Percentiles rank a stretch among this genome's conserved stretches.
phyloP scores from a whole-genome alignment of 2,888 invertebrate species.

The Nemotelus pantherinus region DNA sequence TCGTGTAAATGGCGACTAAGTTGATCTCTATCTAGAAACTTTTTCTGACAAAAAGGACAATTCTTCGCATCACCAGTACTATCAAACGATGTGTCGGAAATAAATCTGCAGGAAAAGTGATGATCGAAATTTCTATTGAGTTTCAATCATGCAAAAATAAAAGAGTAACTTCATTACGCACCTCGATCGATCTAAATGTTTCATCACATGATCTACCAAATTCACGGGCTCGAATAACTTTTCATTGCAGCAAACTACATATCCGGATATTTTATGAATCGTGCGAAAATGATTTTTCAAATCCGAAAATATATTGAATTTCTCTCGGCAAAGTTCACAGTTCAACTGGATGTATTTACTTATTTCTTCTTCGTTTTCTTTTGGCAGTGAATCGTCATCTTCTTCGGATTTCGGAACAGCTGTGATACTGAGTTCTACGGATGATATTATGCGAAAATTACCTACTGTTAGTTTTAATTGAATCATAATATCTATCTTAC shows the following conservation, averaged over 20 bases:
- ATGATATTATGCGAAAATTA: neutral
- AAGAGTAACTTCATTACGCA: neutral
- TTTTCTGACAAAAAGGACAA: slow-evolving; percentile 37
- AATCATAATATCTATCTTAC: slow-evolving; percentile 9
- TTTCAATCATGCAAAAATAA: neutral
- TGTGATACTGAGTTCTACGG: slow-evolving; percentile 47
- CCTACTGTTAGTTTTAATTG: neutral
- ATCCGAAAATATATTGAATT: slow-evolving; percentile 46
- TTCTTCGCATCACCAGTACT: slow-evolving; percentile 32
- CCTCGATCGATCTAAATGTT: slow-evolving; percentile 43
- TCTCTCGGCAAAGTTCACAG: slow-evolving; percentile 46
- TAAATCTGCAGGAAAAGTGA: slow-evolving; percentile 7
- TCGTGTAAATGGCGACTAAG: slow-evolving; percentile 38
- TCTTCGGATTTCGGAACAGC: slow-evolving; percentile 23
- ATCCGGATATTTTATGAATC: slow-evolving; percentile 45
- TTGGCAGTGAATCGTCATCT: neutral
- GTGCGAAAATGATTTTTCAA: slow-evolving; percentile 45
- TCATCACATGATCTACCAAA: slow-evolving; percentile 47
- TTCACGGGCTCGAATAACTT: slow-evolving; percentile 44
- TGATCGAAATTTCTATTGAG: neutral
- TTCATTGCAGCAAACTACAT: slow-evolving; percentile 47
- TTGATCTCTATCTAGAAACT: slow-evolving; percentile 40
- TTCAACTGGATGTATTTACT: slow-evolving; percentile 45
- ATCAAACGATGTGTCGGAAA: neutral
- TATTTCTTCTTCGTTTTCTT: slow-evolving; percentile 46